Conservation (phyloP, 1,140 invertebrate species). For the Musca domestica region DNA sequence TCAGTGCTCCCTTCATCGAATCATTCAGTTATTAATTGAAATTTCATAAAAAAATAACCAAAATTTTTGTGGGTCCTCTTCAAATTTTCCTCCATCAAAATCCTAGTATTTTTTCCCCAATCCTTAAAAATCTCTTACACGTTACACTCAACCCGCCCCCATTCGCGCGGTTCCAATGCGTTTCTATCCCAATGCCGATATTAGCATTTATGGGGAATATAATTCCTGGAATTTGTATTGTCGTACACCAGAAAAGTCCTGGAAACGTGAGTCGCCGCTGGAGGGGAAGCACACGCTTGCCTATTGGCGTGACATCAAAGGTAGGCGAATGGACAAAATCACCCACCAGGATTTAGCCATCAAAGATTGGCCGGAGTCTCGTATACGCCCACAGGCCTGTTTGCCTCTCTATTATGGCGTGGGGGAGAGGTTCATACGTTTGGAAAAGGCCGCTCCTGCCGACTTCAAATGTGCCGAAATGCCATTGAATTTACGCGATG, state of each 20-base stretch:
- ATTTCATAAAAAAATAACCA: too few relatives aligned
- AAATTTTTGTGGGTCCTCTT: too few relatives aligned
- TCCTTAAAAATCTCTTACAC: too few relatives aligned
- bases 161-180: too few relatives aligned
- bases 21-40: too few relatives aligned
- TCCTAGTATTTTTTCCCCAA: too few relatives aligned
- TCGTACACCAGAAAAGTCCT: neutral
- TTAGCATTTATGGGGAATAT: neutral
- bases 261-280: neutral
- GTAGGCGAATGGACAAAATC: slow-evolving; percentile 13
- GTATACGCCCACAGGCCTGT: slow-evolving; percentile 5
- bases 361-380: slow-evolving; percentile 10
- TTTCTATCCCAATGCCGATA: neutral
- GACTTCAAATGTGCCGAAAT: slow-evolving; percentile 11
- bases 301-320: slow-evolving; percentile 24
- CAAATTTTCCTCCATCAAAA: too few relatives aligned
- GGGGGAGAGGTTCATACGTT: slow-evolving; percentile 17
- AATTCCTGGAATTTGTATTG: neutral
- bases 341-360: slow-evolving; percentile 10
- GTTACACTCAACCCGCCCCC: too few relatives aligned
- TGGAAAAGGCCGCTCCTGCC: slow-evolving; percentile 6
- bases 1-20: too few relatives aligned
- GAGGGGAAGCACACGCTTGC: neutral
- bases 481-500: slow-evolving; percentile 17
- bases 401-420: slow-evolving; percentile 14